Percentiles rank a stretch among this genome's conserved stretches.
Conservation (phyloP, 2,113 vertebrate species). For the Potamarius usumacintae region DNA sequence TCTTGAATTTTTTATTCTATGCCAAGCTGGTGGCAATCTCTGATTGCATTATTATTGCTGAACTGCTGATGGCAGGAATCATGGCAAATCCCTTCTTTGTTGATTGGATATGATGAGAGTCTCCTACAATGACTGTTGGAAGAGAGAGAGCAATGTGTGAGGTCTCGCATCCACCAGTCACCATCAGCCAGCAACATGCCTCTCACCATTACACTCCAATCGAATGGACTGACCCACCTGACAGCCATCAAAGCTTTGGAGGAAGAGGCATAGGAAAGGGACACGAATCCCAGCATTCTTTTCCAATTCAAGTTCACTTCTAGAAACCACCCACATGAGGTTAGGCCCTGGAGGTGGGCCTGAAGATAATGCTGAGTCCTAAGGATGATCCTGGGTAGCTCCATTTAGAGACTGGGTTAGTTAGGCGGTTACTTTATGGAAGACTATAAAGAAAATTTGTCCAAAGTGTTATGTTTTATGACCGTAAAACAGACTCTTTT, state of each 20-base stretch:
- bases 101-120: constrained; percentile 32
- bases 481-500: background rate
- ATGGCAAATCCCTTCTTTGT: constrained; percentile 4
- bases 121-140: constrained; percentile 8
- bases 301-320: background rate
- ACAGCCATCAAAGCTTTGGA: constrained; percentile 24
- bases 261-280: background rate
- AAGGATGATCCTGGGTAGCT: background rate
- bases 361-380: background rate
- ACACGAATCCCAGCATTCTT: background rate
- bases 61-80: constrained; percentile 23
- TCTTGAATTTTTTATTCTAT: constrained; percentile 20
- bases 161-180: constrained; percentile 29
- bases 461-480: background rate
- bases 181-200: constrained; percentile 39
- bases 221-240: background rate
- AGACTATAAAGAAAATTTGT: background rate
- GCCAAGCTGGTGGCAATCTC: constrained; percentile 8
- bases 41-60: constrained; percentile 42
- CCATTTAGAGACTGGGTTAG: background rate
- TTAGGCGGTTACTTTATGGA: background rate
- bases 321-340: background rate
- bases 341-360: background rate
- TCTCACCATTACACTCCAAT: constrained; percentile 21
- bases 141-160: constrained; percentile 19